Evolutionary conservation across 1,140 invertebrate genomes (phyloP).

Genomic region (Ditylenchus dipsaci): DNA sequence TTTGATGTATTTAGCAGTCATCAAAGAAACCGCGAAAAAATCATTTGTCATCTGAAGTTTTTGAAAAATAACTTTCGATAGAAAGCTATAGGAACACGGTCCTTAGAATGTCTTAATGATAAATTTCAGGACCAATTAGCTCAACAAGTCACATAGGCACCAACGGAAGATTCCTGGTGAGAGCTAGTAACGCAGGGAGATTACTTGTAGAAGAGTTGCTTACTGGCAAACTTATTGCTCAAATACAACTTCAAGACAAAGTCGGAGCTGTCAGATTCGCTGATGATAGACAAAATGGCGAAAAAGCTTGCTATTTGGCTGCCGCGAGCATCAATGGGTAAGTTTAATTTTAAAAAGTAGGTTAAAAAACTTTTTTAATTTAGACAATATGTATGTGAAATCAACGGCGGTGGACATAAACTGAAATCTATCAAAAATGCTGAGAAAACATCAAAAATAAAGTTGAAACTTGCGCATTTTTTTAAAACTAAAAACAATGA

Average conservation of each 20-base stretch:
- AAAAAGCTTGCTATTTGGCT: background rate
- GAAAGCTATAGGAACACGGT: too few species aligned
- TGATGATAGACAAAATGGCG: background rate
- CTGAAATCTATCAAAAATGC: too few species aligned
- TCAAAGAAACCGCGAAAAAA: too few species aligned
- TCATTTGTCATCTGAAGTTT: too few species aligned
- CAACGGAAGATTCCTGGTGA: background rate
- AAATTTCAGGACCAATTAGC: background rate
- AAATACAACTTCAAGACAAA: background rate
- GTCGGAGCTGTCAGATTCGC: background rate
- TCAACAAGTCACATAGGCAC: background rate
- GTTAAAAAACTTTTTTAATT: background rate
- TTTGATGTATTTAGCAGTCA: too few species aligned
- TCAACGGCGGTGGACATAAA: too few species aligned
- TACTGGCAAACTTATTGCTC: background rate
- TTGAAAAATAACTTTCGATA: too few species aligned
- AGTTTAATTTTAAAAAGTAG: background rate
- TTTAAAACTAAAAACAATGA: too few species aligned
- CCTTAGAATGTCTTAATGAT: too few species aligned
- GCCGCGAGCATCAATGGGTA: background rate
- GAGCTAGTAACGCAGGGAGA: background rate
- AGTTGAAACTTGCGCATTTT: too few species aligned
- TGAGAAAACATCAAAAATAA: too few species aligned
- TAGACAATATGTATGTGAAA: constrained; percentile 1
- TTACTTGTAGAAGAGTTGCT: background rate